Evolutionary conservation across 2,888 invertebrate species (phyloP), one percentile per base, ranked within the genome.

Genomic region (Phyto melanocephala): DNA sequence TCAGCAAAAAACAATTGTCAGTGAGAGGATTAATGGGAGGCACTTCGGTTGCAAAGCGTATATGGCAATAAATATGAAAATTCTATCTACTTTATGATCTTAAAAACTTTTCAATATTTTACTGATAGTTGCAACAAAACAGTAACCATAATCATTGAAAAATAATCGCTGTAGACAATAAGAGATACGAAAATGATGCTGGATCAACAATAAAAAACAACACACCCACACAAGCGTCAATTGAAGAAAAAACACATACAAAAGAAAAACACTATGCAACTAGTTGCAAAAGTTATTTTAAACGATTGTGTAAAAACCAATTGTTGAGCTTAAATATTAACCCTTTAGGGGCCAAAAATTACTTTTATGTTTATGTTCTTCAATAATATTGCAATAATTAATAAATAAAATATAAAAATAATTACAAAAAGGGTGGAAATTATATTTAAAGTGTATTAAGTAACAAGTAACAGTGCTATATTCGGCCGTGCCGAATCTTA

Each of bases 81-180:
- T 71, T 67, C 17, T 67, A 79, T 72, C 79, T 76, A 71, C 63
- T 65, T 67, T 81, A 56, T 42, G 56, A 74, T 72, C 56, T 63
- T 45, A 70, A 45, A 68, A 56, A 37, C 62, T 63, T 56, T 47
- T 56, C 84, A 15, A 17, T 42, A 52, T 35, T 56, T 80, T 62
- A 22, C 62, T 77, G 65, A 47, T 75, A 74, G 63, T 67, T 77
- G 76, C 77, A 75, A 50, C 63, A 56, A 17, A 56, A 72, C 63
- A 52, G 54, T 52, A 56, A 33, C n/a, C 47, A 75, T 80, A 81
- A 76, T 62, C 83, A 63, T 80, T 79, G 68, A 65, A 70, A 67
- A 71, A 72, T 83, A 85, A 85, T 84, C 85, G 78, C 82, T 75
- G n/a, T 37, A 45, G 17, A 42, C 11, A 72, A 62, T 65, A 52